Evolutionary conservation across 2,888 invertebrate species (phyloP).

Genomic region (Acleris holmiana): DNA sequence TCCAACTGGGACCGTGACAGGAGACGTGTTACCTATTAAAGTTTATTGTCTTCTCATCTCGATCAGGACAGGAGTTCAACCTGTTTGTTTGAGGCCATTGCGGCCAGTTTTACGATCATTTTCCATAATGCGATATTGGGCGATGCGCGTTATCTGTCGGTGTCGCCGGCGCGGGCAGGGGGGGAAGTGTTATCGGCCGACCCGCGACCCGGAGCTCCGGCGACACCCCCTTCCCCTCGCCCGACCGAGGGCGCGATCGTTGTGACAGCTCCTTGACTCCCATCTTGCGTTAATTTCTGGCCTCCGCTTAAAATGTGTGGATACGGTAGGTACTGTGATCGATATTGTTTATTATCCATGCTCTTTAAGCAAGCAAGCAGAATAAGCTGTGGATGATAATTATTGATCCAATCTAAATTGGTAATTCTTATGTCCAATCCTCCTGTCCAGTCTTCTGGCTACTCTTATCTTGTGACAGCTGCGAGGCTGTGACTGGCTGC

Average conservation of each 20-base stretch:
- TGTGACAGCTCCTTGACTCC: constrained; percentile 2
- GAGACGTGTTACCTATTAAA: too few species aligned
- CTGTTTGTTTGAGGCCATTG: background rate
- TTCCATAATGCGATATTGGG: background rate
- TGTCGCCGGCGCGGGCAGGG: background rate
- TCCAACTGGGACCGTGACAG: too few species aligned
- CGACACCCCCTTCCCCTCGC: background rate
- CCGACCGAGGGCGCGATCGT: constrained; percentile 14
- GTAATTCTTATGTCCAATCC: too few species aligned
- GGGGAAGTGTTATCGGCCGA: constrained; percentile 17
- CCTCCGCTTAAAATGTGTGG: background rate
- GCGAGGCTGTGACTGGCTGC: too few species aligned
- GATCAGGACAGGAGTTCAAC: too few species aligned
- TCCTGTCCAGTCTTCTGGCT: too few species aligned
- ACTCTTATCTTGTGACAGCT: too few species aligned
- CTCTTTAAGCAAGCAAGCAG: too few species aligned
- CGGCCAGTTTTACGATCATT: background rate
- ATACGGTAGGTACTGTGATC: background rate
- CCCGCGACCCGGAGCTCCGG: constrained; percentile 33
- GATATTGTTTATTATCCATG: too few species aligned
- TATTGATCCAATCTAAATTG: too few species aligned
- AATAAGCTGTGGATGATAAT: too few species aligned
- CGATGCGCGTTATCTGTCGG: constrained; percentile 10
- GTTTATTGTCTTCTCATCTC: too few species aligned
- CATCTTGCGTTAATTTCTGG: background rate